Evolutionary conservation across 1,140 invertebrate species (phyloP).

Genomic region (Monomorium pharaonis): DNA sequence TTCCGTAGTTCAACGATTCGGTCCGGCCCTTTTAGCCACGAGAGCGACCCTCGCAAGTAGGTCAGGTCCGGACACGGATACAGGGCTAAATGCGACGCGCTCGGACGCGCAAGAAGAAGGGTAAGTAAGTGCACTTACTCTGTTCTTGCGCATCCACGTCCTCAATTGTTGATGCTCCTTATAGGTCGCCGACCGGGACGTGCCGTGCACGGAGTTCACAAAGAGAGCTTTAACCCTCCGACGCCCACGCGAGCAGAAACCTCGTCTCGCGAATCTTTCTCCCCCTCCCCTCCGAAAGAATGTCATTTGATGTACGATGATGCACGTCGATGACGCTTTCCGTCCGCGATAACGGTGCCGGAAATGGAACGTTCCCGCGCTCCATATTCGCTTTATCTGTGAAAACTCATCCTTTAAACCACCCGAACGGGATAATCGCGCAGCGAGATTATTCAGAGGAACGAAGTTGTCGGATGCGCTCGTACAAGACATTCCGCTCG

Average conservation of each 20-base stretch:
- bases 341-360: not conserved
- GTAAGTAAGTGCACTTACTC: slow-evolving; percentile 76
- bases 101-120: slow-evolving; percentile 71
- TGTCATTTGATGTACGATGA: not conserved
- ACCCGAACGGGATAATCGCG: not conserved
- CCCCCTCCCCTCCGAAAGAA: not conserved
- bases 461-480: not conserved
- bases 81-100: slow-evolving; percentile 16
- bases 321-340: too few relatives aligned
- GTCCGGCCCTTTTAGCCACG: slow-evolving; percentile 43
- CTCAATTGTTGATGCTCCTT: slow-evolving; percentile 63
- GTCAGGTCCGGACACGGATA: not conserved
- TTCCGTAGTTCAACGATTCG: slow-evolving; percentile 21
- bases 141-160: slow-evolving; percentile 66
- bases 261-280: not conserved
- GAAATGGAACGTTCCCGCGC: not conserved
- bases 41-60: slow-evolving; percentile 25
- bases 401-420: not conserved
- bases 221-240: not conserved
- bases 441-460: not conserved
- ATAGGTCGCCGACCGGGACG: not conserved
- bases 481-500: not conserved
- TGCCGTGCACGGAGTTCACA: slow-evolving; percentile 27
- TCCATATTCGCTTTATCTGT: not conserved
- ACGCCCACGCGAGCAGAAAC: not conserved